These are phyloP conservation scores for Bacillus rossius DNA, from an alignment of 1,140 invertebrate genomes.

Conservation along the genomic window DNA sequence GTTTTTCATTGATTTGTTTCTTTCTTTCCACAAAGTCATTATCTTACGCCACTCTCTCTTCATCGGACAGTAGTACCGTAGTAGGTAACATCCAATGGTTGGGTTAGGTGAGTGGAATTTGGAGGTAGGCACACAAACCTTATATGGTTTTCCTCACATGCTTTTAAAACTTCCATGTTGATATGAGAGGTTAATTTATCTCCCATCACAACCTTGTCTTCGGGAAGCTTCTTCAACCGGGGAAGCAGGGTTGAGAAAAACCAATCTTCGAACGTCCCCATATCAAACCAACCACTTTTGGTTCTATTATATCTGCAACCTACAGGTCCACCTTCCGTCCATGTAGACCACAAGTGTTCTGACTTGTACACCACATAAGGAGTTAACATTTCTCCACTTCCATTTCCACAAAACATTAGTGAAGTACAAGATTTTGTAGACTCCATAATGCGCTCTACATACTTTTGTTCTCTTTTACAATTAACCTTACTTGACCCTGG, in stretches of 20 bases:
- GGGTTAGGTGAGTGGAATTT: conserved; percentile 29
- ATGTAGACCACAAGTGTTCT: conserved; percentile 25
- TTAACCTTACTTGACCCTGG: background rate
- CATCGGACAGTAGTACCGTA: conserved; percentile 23
- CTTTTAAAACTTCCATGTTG: conserved; percentile 20
- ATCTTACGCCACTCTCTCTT: conserved; percentile 25
- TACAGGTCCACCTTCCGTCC: conserved; percentile 29
- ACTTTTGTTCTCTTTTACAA: no score
- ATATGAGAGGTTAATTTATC: conserved; percentile 40
- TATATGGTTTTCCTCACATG: conserved; percentile 27
- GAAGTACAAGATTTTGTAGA: background rate
- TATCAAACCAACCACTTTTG: conserved; percentile 37
- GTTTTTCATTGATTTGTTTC: background rate
- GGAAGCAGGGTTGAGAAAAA: conserved; percentile 26
- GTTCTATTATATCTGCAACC: conserved; percentile 25
- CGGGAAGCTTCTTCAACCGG: conserved; percentile 23
- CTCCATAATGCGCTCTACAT: background rate
- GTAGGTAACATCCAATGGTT: conserved; percentile 18
- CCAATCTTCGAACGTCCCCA: conserved; percentile 32
- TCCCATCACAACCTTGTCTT: conserved; percentile 37
- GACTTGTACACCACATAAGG: conserved; percentile 23
- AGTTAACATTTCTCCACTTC: background rate
- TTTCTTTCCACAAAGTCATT: conserved; percentile 17
- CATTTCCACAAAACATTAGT: conserved; percentile 5
- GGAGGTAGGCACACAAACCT: conserved; percentile 33